Conservation (phyloP, 2,797 vertebrate genomes). For the Pterois miles region DNA sequence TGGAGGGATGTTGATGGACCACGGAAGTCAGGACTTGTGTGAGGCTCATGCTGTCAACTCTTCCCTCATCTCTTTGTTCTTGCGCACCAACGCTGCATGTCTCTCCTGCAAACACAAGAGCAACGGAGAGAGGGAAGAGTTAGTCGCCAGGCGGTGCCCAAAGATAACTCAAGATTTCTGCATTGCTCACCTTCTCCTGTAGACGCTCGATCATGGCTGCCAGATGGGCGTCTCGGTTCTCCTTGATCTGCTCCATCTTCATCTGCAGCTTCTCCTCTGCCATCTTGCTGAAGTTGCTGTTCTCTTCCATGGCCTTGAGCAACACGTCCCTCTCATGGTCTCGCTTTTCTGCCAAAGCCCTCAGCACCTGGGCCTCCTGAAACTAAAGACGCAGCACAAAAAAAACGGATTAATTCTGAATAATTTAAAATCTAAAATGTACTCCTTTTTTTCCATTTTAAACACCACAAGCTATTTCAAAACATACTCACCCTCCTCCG, state of each 20-base stretch:
- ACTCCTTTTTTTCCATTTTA: background rate
- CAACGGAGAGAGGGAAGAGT: background rate
- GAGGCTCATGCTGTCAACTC: conserved; percentile 90
- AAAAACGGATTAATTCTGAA: background rate
- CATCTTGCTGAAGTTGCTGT: conserved; percentile 97
- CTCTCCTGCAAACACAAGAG: conserved; percentile 84
- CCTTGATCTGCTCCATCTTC: conserved; percentile 97
- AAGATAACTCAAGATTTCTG: background rate
- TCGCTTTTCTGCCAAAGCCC: conserved; percentile 92
- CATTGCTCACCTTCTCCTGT: conserved; percentile 88
- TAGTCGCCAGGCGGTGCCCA: background rate
- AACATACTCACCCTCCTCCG: conserved; percentile 89
- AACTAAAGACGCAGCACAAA: conserved; percentile 76
- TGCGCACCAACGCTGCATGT: conserved; percentile 93
- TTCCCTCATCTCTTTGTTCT: conserved; percentile 97
- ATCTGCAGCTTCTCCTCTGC: conserved; percentile 95
- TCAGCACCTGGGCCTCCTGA: conserved; percentile 94
- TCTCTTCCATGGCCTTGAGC: conserved; percentile 96
- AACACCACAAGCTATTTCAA: background rate
- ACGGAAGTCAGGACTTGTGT: conserved; percentile 49
- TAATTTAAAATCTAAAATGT: background rate
- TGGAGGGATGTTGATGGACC: conserved; percentile 53
- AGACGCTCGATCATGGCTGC: conserved; percentile 93
- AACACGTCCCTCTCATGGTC: conserved; percentile 95
- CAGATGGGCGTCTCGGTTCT: conserved; percentile 93